Percentiles rank a stretch among this genome's conserved stretches.
Evolutionary conservation across 2,797 vertebrate species (phyloP).

Genomic region (Hapalemur alaotrensis): DNA sequence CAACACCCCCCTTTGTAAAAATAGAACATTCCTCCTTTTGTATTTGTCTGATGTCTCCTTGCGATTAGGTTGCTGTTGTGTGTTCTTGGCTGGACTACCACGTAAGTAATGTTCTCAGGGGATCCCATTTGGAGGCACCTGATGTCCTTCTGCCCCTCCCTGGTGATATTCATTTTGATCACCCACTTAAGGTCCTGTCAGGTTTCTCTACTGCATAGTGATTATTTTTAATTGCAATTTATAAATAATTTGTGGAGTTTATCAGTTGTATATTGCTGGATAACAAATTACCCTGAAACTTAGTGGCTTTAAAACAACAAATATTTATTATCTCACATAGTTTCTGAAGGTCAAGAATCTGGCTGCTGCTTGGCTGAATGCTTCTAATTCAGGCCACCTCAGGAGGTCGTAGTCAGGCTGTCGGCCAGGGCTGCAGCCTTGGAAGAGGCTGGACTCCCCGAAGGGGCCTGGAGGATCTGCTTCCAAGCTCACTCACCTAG

Average conservation of each 20-base stretch:
- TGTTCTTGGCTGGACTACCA: conserved; percentile 6
- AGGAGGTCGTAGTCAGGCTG: background rate
- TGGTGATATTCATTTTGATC: conserved; percentile 9
- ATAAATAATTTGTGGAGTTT: background rate
- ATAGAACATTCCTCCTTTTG: conserved; percentile 24
- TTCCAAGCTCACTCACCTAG: background rate
- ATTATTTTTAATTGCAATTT: background rate
- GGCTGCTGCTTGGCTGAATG: background rate
- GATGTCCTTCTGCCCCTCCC: background rate
- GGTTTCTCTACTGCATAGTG: background rate
- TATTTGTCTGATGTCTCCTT: conserved; percentile 31
- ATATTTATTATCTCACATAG: background rate
- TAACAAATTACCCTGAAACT: background rate
- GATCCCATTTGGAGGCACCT: background rate
- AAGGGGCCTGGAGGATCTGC: background rate
- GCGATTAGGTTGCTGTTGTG: background rate
- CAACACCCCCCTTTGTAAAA: background rate
- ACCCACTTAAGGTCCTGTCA: background rate
- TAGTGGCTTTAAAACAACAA: conserved; percentile 21
- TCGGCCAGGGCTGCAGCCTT: background rate
- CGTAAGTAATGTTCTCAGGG: background rate
- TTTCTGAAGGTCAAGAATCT: conserved; percentile 2
- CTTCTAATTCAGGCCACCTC: background rate
- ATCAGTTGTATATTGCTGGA: background rate
- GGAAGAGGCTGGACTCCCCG: background rate